Evolutionary conservation across 2,113 vertebrate species (phyloP).

Genomic region (Kryptolebias marmoratus): DNA sequence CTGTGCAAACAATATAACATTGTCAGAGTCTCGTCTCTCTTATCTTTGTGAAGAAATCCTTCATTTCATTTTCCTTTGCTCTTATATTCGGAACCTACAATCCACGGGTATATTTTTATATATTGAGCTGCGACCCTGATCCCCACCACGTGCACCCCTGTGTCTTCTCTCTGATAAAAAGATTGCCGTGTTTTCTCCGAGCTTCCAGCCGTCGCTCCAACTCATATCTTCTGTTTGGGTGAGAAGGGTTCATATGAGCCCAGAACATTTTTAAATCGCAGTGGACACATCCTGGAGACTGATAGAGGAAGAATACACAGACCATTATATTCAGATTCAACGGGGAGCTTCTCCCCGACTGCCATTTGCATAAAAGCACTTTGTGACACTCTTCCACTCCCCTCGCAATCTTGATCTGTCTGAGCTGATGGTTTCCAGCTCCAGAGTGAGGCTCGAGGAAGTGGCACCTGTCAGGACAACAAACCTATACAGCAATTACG

Average conservation of each 20-base stretch:
- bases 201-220: slow-evolving; percentile 23
- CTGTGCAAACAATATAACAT: slow-evolving; percentile 19
- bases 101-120: slow-evolving; percentile 46
- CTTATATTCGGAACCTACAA: slow-evolving; percentile 54
- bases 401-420: slow-evolving; percentile 63
- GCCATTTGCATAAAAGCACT: slow-evolving; percentile 74
- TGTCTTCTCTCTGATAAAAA: slow-evolving; percentile 42
- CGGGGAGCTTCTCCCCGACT: slow-evolving; percentile 40
- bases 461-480: slow-evolving; percentile 61
- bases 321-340: slow-evolving; percentile 53
- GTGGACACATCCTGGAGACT: slow-evolving; percentile 41
- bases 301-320: slow-evolving; percentile 17
- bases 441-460: slow-evolving; percentile 45
- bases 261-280: slow-evolving; percentile 32
- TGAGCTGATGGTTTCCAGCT: slow-evolving; percentile 60
- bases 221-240: slow-evolving; percentile 40
- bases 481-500: slow-evolving; percentile 60
- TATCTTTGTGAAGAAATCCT: slow-evolving; percentile 45
- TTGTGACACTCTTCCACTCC: slow-evolving; percentile 49
- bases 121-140: slow-evolving; percentile 63
- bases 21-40: slow-evolving; percentile 25
- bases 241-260: slow-evolving; percentile 40
- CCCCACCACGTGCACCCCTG: slow-evolving; percentile 39
- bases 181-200: slow-evolving; percentile 37
- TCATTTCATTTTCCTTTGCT: slow-evolving; percentile 69